A percentile compares a stretch with the other conserved stretches of the same genome.
Conservation (phyloP, 2,113 vertebrate genomes). For the Benitochromis conjunctus region DNA sequence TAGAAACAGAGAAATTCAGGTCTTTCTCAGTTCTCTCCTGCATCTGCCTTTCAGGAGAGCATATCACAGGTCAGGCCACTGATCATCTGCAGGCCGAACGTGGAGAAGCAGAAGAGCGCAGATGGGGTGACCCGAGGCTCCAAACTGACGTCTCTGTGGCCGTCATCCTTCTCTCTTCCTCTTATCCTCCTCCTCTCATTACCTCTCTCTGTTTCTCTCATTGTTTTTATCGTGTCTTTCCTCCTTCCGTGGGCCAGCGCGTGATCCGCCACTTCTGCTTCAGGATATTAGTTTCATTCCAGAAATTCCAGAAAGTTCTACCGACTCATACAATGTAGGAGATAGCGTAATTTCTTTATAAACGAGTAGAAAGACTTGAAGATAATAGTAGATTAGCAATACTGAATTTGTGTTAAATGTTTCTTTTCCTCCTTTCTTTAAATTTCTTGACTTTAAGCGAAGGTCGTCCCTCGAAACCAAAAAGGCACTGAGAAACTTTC, state of each 20-base stretch:
- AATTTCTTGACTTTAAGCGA: not conserved
- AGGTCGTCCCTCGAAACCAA: not conserved
- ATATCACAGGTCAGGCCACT: slow-evolving; percentile 76
- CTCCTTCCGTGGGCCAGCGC: slow-evolving; percentile 54
- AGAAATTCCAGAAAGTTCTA: not conserved
- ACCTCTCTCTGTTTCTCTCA: slow-evolving; percentile 64
- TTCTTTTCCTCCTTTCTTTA: not conserved
- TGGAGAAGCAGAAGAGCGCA: not conserved
- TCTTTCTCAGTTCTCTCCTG: not conserved
- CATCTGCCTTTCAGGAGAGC: slow-evolving; percentile 64
- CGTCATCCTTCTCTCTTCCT: slow-evolving; percentile 40
- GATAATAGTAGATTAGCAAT: not conserved
- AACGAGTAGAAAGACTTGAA: not conserved
- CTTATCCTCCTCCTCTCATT: slow-evolving; percentile 64
- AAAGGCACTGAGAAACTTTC: not conserved
- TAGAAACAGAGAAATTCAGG: not conserved
- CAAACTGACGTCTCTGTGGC: slow-evolving; percentile 32
- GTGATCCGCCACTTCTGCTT: slow-evolving; percentile 13
- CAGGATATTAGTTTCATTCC: not conserved
- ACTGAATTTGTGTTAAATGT: not conserved
- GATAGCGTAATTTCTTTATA: not conserved
- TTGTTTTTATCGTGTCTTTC: slow-evolving; percentile 66
- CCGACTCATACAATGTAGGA: not conserved
- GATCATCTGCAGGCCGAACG: slow-evolving; percentile 63
- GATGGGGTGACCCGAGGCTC: not conserved